Evolutionary conservation across 2,888 invertebrate species (phyloP), one percentile per base, ranked within the genome.

Genomic region (Scaptomyza polygonia): DNA sequence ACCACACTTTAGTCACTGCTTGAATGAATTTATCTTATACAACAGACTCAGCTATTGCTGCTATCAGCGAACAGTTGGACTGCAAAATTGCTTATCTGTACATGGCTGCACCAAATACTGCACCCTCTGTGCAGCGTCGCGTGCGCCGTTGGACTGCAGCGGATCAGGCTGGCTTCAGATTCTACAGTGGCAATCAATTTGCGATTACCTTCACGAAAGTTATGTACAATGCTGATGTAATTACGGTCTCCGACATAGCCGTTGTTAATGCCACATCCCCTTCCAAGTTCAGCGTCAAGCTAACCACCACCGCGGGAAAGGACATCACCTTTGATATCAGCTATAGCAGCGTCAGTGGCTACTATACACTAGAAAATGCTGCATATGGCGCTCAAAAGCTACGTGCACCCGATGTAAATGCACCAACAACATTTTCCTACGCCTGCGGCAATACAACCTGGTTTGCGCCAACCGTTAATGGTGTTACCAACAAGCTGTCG

Each of bases 21-120:
- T 7, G 11, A 34, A 54, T 43, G 0, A 8, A 32, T 25, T 12
- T 71, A n/a, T 40, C 2, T 53, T 21, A 9, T 25, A 14, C 7
- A 44, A 51, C 69, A 93, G 93, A 93, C 89, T 71, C 85, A 5
- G 92, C 93, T 73, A 94, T 95, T 89, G 89, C 92, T 42, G 91
- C 93, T 4, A 92, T 93, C 77, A 92, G 93, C 75, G 89, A 91
- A 0, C 91, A 93, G 51, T 88, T 95, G 14, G 79, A 92, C 21
- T 89, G 88, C 57, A 81, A 87, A 16, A 86, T 85, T 30, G 79
- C 89, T 54, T 90, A 85, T 63, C 69, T 89, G 51, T 89, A 88
- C 39, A 68, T 85, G 63, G 80, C 89, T 11, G 65, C 81, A 0
- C 77, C 90, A 12, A 42, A 64, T 3, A 78, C 73, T 5, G 66